phyloP scores from a whole-genome alignment of 2,888 invertebrate species.

The Ectemnius cavifrons region DNA sequence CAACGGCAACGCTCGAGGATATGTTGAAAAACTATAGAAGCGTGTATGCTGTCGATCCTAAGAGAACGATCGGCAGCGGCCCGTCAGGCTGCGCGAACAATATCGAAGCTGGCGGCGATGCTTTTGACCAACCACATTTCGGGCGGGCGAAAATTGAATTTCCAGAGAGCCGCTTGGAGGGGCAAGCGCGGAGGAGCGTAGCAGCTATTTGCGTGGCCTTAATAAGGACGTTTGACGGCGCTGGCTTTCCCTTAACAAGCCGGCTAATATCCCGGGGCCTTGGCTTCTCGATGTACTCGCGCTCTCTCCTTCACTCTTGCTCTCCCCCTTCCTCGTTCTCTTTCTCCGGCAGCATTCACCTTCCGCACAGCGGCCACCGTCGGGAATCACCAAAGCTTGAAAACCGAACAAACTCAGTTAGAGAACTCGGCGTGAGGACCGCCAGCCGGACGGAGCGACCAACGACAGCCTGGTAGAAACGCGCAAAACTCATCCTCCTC shows the following conservation, averaged over 20 bases:
- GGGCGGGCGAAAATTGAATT: conserved; percentile 69
- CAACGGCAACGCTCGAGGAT: too few species aligned
- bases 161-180: conserved; percentile 50
- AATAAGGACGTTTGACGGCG: conserved; percentile 74
- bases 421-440: conserved; percentile 63
- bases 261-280: conserved; percentile 71
- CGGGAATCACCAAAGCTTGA: conserved; percentile 72
- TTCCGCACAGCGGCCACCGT: conserved; percentile 49
- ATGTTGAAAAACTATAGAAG: conserved; percentile 32
- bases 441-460: conserved; percentile 31
- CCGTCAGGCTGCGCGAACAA: conserved; percentile 44
- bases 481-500: conserved; percentile 38
- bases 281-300: conserved; percentile 41
- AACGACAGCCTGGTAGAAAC: conserved; percentile 34
- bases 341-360: conserved; percentile 29
- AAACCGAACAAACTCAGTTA: conserved; percentile 76
- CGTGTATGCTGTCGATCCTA: conserved; percentile 7
- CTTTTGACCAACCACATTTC: conserved; percentile 68
- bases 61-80: conserved; percentile 15
- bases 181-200: conserved; percentile 58
- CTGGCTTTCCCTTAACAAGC: conserved; percentile 71
- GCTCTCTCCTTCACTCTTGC: conserved; percentile 16
- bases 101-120: conserved; percentile 55
- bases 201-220: conserved; percentile 69
- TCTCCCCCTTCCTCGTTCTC: conserved; percentile 12